These are phyloP conservation scores for Calephelis nemesis DNA, from an alignment of 1,140 invertebrate species.

Conservation along the genomic window DNA sequence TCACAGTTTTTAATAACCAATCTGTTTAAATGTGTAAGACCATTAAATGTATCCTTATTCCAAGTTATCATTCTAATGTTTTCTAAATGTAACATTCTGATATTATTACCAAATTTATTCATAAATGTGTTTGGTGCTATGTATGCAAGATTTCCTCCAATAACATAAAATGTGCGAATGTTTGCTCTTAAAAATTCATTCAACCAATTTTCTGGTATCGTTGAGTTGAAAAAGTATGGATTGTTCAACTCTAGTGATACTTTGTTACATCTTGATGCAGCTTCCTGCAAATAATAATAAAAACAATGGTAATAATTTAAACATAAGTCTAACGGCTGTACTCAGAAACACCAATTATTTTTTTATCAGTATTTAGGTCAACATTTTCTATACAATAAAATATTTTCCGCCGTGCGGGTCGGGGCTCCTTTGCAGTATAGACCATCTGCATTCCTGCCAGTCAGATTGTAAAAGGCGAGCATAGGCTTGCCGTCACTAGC, in stretches of 20 bases:
- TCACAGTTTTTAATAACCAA: constrained; percentile 46
- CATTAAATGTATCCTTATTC: constrained; percentile 46
- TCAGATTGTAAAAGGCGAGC: too few relatives aligned
- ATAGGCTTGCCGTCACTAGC: too few relatives aligned
- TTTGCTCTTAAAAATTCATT: constrained; percentile 33
- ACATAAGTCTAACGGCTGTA: too few relatives aligned
- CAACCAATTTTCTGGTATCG: constrained; percentile 53
- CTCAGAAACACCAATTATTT: too few relatives aligned
- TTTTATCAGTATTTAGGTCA: too few relatives aligned
- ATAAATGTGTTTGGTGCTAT: constrained; percentile 53
- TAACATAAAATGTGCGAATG: constrained; percentile 45
- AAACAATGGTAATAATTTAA: constrained; percentile 1
- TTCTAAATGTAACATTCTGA: constrained; percentile 43
- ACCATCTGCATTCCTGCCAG: too few relatives aligned
- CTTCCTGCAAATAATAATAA: constrained; percentile 48
- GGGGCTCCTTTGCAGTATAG: too few relatives aligned
- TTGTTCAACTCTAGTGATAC: constrained; percentile 39
- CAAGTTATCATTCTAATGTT: constrained; percentile 43
- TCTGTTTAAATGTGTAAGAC: constrained; percentile 45
- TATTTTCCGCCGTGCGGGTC: too few relatives aligned
- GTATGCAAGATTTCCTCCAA: constrained; percentile 52
- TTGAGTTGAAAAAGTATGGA: constrained; percentile 47
- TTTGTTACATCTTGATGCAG: constrained; percentile 37
- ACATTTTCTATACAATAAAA: too few relatives aligned
- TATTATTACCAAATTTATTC: constrained; percentile 39